Base-by-base conservation (phyloP, 2,888 invertebrate species). In the Byasa hedistus region DNA sequence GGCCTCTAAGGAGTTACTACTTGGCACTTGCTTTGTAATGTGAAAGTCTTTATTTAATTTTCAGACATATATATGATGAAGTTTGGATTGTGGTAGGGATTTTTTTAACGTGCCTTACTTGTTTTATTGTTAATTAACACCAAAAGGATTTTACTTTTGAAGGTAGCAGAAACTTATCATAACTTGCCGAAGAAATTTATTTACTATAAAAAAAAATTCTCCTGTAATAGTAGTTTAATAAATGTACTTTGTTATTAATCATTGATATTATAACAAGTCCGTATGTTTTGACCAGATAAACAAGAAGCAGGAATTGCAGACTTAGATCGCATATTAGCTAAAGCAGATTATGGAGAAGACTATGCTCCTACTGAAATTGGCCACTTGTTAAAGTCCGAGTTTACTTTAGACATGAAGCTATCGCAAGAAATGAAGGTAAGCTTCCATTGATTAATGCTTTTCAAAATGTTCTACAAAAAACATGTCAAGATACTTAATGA, bases 341-440 rank as follows among this genome's bases (percentile, higher is more conserved):
- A 80, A 57, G 94, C 95, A 32, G 95, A 96, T 84, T 95, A 94
- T 78, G 95, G 95, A 0, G 93, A 94, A n/a, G 94, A 95, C 74
- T 93, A 93, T 76, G 84, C 86, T 24, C 93, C 93, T 1, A 87
- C 89, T 5, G 90, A 93, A 12, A 69, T 85, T 58, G 91, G 91
- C 3, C 88, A 91, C 57, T 68, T 91, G 52, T 77, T 91, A 12
- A 89, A 86, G 69, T 79, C 86, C 0, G 89, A 91, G 70, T 90
- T 91, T 70, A 84, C 89, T 65, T 77, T 93, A 24, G 84, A 89
- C 70, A 87, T 87, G 8, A 87, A 86, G 70, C 74, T 93, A n/a
- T 92, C 93, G 3, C 83, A 87, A 3, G 86, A 92, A 73, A 80
- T 92, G 72, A 91, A 91, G 85, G 93, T 91, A 80, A 66, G 10